Conservation (phyloP, 1,140 invertebrate species). For the Dolichoris vasculosae region DNA sequence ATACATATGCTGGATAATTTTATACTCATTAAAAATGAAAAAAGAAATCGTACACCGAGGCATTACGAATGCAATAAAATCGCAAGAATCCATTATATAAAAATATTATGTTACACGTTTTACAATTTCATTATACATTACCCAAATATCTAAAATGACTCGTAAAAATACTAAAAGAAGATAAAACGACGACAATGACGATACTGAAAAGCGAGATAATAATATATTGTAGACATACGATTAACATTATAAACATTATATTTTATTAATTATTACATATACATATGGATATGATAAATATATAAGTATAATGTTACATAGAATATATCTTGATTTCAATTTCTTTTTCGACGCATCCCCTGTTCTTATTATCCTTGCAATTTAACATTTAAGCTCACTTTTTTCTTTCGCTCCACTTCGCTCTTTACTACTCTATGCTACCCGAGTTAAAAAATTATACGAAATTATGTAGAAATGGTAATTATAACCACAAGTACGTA, state of each 20-base stretch:
- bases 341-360: slow-evolving; percentile 52
- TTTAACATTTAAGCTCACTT: background rate
- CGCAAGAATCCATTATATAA: background rate
- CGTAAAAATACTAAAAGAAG: slow-evolving; percentile 23
- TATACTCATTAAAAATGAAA: slow-evolving; percentile 28
- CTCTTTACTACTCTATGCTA: too few species aligned
- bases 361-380: slow-evolving; percentile 32
- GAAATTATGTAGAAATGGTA: too few species aligned
- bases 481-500: too few species aligned
- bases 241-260: slow-evolving; percentile 72
- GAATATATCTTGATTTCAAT: slow-evolving; percentile 70
- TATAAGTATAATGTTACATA: slow-evolving; percentile 72
- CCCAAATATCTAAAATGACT: slow-evolving; percentile 1
- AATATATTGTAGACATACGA: slow-evolving; percentile 69
- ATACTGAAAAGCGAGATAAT: slow-evolving; percentile 65
- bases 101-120: background rate
- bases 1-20: slow-evolving; percentile 34
- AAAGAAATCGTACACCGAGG: background rate
- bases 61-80: background rate
- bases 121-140: slow-evolving; percentile 10
- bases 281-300: slow-evolving; percentile 64
- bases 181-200: slow-evolving; percentile 66
- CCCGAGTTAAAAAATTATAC: too few species aligned
- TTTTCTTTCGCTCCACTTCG: too few species aligned
- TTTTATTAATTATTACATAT: slow-evolving; percentile 71